Conservation (phyloP, 1,140 invertebrate species). For the Megalonaias nervosa region DNA sequence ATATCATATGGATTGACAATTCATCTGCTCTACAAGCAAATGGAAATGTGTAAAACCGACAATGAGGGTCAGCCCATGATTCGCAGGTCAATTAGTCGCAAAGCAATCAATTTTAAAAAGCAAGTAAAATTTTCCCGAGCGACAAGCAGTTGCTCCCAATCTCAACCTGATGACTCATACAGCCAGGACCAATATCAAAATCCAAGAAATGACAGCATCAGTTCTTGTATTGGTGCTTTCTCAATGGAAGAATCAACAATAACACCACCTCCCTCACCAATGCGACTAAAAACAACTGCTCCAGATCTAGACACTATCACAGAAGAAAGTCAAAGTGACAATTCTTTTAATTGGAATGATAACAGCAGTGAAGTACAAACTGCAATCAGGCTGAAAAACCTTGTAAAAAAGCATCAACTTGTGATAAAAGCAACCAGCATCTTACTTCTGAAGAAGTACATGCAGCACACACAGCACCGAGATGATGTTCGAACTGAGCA, state of each 20-base stretch:
- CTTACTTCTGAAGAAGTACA: conserved; percentile 51
- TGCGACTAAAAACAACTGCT: not conserved
- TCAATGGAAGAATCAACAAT: not conserved
- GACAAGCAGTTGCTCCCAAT: conserved; percentile 27
- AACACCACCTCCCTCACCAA: conserved; percentile 24
- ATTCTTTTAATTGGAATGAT: not conserved
- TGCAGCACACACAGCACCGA: conserved; percentile 35
- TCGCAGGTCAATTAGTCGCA: conserved; percentile 52
- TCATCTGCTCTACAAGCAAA: conserved; percentile 70
- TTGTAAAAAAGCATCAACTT: conserved; percentile 63
- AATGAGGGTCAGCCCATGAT: conserved; percentile 59
- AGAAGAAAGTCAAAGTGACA: conserved; percentile 32
- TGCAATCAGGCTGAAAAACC: conserved; percentile 46
- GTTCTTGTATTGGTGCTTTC: too few relatives aligned
- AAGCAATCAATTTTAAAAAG: conserved; percentile 35
- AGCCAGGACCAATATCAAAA: too few relatives aligned
- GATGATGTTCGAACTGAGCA: conserved; percentile 82
- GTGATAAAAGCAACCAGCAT: conserved; percentile 63
- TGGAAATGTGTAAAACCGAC: conserved; percentile 47
- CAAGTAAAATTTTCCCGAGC: conserved; percentile 40
- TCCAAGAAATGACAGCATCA: too few relatives aligned
- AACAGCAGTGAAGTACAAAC: not conserved
- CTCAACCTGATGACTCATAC: too few relatives aligned
- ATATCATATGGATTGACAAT: conserved; percentile 93
- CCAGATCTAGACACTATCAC: conserved; percentile 9